Conservation (phyloP, 2,797 vertebrate species). For the Pangasius sanitwongsei region DNA sequence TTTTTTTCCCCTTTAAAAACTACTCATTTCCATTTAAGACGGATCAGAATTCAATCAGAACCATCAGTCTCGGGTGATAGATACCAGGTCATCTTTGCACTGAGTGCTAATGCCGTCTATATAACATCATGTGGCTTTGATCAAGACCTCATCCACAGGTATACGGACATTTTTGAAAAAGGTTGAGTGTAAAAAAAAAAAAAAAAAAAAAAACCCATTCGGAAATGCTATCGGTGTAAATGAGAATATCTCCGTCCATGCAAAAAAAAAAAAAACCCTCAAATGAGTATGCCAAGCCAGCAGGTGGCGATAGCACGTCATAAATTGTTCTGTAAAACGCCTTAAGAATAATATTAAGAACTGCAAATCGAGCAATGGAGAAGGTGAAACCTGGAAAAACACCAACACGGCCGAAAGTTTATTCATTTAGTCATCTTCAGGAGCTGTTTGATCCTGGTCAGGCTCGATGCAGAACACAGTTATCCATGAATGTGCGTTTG, state of each 20-base stretch:
- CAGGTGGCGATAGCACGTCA: not conserved
- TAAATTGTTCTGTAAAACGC: not conserved
- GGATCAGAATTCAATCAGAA: not conserved
- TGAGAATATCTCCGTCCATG: too few relatives aligned
- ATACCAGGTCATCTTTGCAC: constrained; percentile 67
- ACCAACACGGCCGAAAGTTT: not conserved
- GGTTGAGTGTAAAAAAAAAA: not conserved
- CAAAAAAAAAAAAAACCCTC: too few relatives aligned
- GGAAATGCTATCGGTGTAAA: too few relatives aligned
- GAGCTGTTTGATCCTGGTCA: not conserved
- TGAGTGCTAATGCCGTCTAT: constrained; percentile 62
- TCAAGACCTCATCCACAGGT: not conserved
- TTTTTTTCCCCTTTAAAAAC: too few relatives aligned
- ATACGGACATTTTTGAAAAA: not conserved
- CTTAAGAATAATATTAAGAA: not conserved
- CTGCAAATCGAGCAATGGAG: not conserved
- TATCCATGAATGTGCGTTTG: too few relatives aligned
- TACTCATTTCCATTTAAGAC: not conserved
- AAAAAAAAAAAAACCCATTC: not conserved
- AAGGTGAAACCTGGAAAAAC: not conserved
- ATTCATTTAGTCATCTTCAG: not conserved
- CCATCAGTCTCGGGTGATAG: constrained; percentile 71
- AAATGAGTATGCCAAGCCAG: not conserved
- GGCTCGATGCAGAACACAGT: too few relatives aligned
- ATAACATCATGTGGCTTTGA: constrained; percentile 66